Evolutionary conservation across 2,113 vertebrate genomes (phyloP), one percentile per base, ranked within the genome.

Genomic region (Bombycilla garrulus): DNA sequence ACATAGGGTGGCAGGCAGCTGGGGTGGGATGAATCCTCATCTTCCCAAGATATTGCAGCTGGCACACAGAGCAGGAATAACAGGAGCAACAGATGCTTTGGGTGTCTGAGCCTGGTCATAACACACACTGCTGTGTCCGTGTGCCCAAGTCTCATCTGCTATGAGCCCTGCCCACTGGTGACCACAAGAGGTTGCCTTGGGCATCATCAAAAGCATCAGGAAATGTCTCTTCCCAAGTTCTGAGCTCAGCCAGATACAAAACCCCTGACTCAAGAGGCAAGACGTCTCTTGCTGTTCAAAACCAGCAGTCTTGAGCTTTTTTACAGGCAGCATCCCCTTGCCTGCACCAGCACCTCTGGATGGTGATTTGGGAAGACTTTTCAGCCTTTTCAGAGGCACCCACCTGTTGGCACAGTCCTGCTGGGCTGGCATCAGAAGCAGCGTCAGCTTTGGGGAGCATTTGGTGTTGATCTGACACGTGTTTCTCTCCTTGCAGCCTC

Each of bases 401-500:
- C 23, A 35, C 42, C n/a, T 51, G 61, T 9, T 77, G 69, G 24
- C 58, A 65, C n/a, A 48, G 77, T 45, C 38, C 36, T 9, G 7
- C 40, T 38, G 53, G 35, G 36, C 33, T 66, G 35, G 33, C 48
- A 19, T 19, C 18, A 36, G 64, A 54, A 89, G 24, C 22, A 29
- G 17, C 44, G 33, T 22, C 38, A 48, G 14, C 40, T 19, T 21
- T 15, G 20, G 51, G 50, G 50, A 82, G 29, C 1, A 0, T 66
- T 77, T 70, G 71, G 11, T 54, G n/a, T 35, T 80, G 69, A 7
- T 74, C 54, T 54, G n/a, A 72, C 31, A 11, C 40, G 12, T 86
- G 28, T 95, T 23, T 97, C 26, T 97, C 62, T 97, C 81, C 94
- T 85, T 90, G 61, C 97, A 99, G 99, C 99, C 96, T 99, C 99